Percentiles rank a stretch among this genome's conserved stretches.
phyloP scores from a whole-genome alignment of 2,888 invertebrate genomes.

The Hirtodrosophila alboralis region DNA sequence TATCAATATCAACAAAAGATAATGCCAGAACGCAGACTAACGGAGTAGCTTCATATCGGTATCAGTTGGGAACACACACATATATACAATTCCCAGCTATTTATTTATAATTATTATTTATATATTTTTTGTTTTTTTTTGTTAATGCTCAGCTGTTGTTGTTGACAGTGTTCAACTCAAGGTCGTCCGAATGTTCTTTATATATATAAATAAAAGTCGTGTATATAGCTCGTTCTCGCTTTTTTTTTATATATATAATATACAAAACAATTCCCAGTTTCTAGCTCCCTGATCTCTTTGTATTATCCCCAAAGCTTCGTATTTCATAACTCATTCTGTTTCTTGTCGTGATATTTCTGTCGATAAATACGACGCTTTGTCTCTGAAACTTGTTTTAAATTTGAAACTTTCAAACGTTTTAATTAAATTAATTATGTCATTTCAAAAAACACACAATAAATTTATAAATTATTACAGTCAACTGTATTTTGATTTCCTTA shows the following conservation, averaged over 20 bases:
- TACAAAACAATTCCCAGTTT: conserved; percentile 13
- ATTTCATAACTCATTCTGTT: too few relatives aligned
- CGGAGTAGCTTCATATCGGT: conserved; percentile 22
- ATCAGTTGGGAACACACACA: conserved; percentile 35
- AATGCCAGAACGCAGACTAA: conserved; percentile 25
- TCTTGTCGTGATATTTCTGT: conserved; percentile 32
- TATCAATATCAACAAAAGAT: conserved; percentile 73
- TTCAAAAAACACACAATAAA: conserved; percentile 11
- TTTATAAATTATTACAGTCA: conserved; percentile 10
- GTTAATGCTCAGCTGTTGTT: conserved; percentile 47
- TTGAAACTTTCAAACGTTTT: conserved; percentile 16
- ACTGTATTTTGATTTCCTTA: too few relatives aligned
- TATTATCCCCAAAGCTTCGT: conserved; percentile 9
- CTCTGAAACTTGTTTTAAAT: conserved; percentile 39
- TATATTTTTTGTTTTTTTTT: conserved; percentile 9
- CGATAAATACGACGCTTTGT: conserved; percentile 18
- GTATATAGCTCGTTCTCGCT: conserved; percentile 10
- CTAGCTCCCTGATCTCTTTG: conserved; percentile 4
- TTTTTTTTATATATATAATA: too few relatives aligned
- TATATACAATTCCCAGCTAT: conserved; percentile 8
- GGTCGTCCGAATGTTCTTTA: conserved; percentile 56
- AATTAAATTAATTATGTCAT: conserved; percentile 36
- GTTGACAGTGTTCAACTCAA: conserved; percentile 50
- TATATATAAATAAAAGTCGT: conserved; percentile 32
- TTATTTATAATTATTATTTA: conserved; percentile 53